Evolutionary conservation across 92 coral and sea anemone species (phyloP).

Genomic region (Metridium senile): DNA sequence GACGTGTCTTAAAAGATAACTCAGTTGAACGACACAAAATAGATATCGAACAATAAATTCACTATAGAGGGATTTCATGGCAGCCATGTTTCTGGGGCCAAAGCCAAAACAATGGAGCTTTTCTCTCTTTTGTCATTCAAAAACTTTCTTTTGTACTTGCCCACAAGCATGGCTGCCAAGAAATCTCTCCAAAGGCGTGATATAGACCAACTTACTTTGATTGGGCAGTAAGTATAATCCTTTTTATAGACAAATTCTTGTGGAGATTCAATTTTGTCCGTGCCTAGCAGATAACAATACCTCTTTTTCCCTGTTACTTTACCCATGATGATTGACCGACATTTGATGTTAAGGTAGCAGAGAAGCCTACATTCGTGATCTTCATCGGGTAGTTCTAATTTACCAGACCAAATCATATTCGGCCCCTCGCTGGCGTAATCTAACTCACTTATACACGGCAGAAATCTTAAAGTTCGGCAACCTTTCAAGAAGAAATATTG

Average conservation of each 20-base stretch:
- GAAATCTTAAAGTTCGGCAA: background rate
- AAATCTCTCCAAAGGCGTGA: too few species aligned
- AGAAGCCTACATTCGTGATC: background rate
- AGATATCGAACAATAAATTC: too few species aligned
- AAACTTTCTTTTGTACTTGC: too few species aligned
- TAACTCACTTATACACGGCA: background rate
- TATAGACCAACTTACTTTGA: background rate
- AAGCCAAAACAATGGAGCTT: too few species aligned
- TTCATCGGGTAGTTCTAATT: background rate
- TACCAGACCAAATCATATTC: background rate
- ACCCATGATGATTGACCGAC: background rate
- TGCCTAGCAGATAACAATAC: background rate
- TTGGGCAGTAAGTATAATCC: background rate
- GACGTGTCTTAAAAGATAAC: too few species aligned
- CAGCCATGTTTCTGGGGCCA: too few species aligned
- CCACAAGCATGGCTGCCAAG: too few species aligned
- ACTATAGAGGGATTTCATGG: too few species aligned
- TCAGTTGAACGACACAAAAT: too few species aligned
- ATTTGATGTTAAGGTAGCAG: background rate
- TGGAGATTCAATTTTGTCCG: background rate
- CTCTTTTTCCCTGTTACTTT: background rate
- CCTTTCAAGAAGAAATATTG: background rate
- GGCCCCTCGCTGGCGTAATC: background rate
- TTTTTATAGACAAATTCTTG: background rate
- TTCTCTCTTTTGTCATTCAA: too few species aligned